Conservation (phyloP, 1,140 invertebrate genomes). For the Phthorimaea operculella region DNA sequence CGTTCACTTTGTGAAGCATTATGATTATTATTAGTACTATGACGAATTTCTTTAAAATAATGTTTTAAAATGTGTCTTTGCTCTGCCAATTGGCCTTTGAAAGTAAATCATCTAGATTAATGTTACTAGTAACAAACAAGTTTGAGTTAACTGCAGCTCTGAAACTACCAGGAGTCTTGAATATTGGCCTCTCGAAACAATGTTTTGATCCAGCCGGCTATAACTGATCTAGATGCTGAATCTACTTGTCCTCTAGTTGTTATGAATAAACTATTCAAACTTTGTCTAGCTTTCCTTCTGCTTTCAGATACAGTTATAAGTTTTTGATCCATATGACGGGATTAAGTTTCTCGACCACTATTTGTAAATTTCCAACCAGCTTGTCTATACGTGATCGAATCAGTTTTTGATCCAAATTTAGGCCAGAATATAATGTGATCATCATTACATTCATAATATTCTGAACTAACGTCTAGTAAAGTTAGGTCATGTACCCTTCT, state of each 20-base stretch:
- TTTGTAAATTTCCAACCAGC: background rate
- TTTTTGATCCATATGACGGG: background rate
- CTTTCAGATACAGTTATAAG: background rate
- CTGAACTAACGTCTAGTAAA: background rate
- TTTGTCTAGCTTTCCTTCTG: background rate
- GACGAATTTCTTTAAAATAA: slow-evolving; percentile 18
- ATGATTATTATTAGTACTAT: background rate
- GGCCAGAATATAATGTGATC: slow-evolving; percentile 3
- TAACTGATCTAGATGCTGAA: slow-evolving; percentile 22
- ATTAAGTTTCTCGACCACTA: background rate
- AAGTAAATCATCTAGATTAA: slow-evolving; percentile 14
- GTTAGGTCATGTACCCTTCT: slow-evolving; percentile 11
- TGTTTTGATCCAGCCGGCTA: slow-evolving; percentile 28
- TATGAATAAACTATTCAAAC: background rate
- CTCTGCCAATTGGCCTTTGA: slow-evolving; percentile 16
- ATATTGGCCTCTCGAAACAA: slow-evolving; percentile 15
- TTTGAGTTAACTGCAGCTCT: slow-evolving; percentile 20
- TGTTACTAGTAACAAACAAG: slow-evolving; percentile 7
- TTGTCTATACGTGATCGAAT: background rate
- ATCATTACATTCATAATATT: background rate
- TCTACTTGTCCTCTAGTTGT: slow-evolving; percentile 20
- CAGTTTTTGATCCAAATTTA: slow-evolving; percentile 2
- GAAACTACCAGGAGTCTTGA: slow-evolving; percentile 18
- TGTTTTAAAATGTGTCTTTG: slow-evolving; percentile 16
- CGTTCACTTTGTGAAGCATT: background rate